phyloP scores from a whole-genome alignment of 2,888 invertebrate species.

The Tachystola acroxantha region DNA sequence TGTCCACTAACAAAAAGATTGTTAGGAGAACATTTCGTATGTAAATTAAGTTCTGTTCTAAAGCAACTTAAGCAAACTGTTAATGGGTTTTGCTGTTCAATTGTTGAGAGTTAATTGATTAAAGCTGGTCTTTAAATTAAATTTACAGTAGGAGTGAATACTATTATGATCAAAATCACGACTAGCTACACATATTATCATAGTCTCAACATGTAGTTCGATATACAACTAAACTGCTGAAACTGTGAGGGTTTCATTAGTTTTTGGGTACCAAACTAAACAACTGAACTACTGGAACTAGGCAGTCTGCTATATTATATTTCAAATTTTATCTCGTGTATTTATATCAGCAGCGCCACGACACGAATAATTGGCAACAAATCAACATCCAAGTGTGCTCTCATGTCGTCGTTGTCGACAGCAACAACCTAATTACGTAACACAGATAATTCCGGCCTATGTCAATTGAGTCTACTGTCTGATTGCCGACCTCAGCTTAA shows the following conservation, averaged over 20 bases:
- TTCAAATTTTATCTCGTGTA: too few species aligned
- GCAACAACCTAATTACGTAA: constrained; percentile 35
- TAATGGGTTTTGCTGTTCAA: constrained; percentile 28
- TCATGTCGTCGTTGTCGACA: constrained; percentile 16
- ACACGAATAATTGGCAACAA: constrained; percentile 23
- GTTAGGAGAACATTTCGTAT: constrained; percentile 54
- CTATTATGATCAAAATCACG: too few species aligned
- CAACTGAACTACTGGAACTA: too few species aligned
- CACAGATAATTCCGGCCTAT: constrained; percentile 33
- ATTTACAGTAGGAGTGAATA: too few species aligned
- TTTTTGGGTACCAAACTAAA: too few species aligned
- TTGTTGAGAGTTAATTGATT: constrained; percentile 38
- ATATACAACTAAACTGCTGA: too few species aligned
- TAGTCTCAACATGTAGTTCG: too few species aligned
- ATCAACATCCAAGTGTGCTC: constrained; percentile 30
- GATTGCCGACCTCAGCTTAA: constrained; percentile 36
- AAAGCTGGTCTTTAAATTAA: constrained; percentile 16
- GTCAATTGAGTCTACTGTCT: constrained; percentile 33
- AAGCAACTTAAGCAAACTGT: constrained; percentile 20
- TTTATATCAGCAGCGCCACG: too few species aligned
- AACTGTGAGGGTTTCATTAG: too few species aligned
- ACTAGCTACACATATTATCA: too few species aligned
- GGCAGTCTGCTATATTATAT: too few species aligned
- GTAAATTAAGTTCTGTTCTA: constrained; percentile 56
- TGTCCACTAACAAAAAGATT: constrained; percentile 50